A percentile compares a stretch with the other conserved stretches of the same genome.
These are phyloP conservation scores for Elephantulus edwardii DNA, from an alignment of 2,113 vertebrate species.

Conservation along the genomic window DNA sequence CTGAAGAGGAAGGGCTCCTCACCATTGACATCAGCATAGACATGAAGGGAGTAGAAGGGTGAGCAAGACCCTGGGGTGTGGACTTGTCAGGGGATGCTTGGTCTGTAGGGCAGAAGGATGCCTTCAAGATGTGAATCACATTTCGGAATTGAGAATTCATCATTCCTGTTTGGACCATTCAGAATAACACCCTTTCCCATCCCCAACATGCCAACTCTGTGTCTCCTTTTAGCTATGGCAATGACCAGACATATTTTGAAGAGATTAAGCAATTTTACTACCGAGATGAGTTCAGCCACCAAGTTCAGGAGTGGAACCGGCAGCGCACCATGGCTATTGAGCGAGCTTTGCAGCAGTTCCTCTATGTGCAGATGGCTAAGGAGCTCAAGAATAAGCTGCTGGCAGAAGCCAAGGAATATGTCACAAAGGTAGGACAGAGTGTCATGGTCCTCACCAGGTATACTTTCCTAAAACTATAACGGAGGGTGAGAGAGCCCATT, in stretches of 20 bases:
- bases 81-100: neutral
- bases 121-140: neutral
- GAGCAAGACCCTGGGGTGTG: slow-evolving; percentile 53
- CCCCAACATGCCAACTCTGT: neutral
- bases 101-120: neutral
- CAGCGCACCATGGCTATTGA: slow-evolving; percentile 97
- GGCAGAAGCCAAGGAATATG: slow-evolving; percentile 96
- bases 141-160: slow-evolving; percentile 6
- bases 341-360: slow-evolving; percentile 93
- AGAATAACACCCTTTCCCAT: neutral
- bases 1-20: slow-evolving; percentile 94
- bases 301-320: slow-evolving; percentile 99
- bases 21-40: slow-evolving; percentile 96
- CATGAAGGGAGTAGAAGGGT: slow-evolving; percentile 97
- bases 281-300: slow-evolving; percentile 99
- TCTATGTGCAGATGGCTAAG: slow-evolving; percentile 98
- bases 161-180: neutral
- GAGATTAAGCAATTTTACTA: slow-evolving; percentile 99
- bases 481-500: neutral
- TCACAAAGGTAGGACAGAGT: slow-evolving; percentile 88
- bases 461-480: neutral
- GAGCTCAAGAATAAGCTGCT: slow-evolving; percentile 98
- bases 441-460: neutral
- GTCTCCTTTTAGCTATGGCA: slow-evolving; percentile 88
- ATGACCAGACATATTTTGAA: slow-evolving; percentile 97